Conservation (phyloP, 2,888 invertebrate genomes). For the Petrolisthes cinctipes region DNA sequence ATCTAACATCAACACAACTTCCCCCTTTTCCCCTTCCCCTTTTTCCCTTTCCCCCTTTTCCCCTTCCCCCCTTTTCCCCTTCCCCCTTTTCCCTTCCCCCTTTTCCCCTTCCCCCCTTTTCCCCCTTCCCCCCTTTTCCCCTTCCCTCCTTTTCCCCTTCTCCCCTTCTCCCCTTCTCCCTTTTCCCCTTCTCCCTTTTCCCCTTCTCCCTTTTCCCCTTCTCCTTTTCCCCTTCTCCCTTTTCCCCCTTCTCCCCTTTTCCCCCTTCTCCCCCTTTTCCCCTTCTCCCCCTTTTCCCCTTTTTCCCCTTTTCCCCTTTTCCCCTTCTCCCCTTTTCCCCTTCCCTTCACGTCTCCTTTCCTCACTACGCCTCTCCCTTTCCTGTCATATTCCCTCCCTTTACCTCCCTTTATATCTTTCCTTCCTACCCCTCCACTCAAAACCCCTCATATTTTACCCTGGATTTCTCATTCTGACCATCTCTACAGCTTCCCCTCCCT, state of each 20-base stretch:
- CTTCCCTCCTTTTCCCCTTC: neutral
- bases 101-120: neutral
- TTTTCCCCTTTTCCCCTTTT: neutral
- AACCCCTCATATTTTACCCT: neutral
- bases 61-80: neutral
- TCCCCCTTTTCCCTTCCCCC: neutral
- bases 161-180: neutral
- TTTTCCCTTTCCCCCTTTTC: neutral
- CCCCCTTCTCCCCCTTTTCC: neutral
- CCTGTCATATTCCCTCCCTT: neutral
- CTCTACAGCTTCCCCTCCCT: neutral
- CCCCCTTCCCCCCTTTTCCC: neutral
- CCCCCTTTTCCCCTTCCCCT: neutral
- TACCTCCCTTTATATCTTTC: neutral
- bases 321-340: neutral
- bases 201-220: neutral
- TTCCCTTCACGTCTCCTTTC: neutral
- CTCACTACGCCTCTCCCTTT: neutral
- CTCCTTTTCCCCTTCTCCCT: neutral
- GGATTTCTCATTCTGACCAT: neutral
- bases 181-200: neutral
- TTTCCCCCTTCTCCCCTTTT: neutral
- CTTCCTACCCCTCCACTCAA: neutral
- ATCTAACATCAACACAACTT: neutral
- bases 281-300: neutral